Conservation (phyloP, 2,888 invertebrate genomes). For the Melangyna quadrimaculata region DNA sequence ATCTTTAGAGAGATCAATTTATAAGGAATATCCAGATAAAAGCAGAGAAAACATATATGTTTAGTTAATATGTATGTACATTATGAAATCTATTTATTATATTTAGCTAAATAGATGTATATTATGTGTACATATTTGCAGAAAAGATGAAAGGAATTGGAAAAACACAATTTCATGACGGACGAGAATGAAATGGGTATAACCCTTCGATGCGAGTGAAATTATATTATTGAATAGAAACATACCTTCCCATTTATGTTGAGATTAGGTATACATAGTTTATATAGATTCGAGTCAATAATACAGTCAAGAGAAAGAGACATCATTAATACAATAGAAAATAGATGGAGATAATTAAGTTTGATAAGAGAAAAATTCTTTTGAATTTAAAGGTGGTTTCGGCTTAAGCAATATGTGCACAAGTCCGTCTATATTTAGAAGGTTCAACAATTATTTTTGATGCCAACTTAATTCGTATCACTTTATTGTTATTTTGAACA, state of each 20-base stretch:
- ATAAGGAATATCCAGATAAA: neutral
- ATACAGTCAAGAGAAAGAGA: slow-evolving; percentile 1
- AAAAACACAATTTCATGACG: slow-evolving; percentile 36
- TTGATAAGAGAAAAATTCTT: neutral
- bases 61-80: neutral
- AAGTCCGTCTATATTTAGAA: too few relatives aligned
- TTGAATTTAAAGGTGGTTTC: too few relatives aligned
- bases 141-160: slow-evolving; percentile 36
- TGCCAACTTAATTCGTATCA: too few relatives aligned
- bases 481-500: too few relatives aligned
- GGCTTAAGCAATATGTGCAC: too few relatives aligned
- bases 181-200: slow-evolving; percentile 32
- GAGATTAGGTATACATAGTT: slow-evolving; percentile 5
- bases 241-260: slow-evolving; percentile 22
- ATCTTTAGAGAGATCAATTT: slow-evolving; percentile 26
- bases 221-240: slow-evolving; percentile 42
- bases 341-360: neutral
- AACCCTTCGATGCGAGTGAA: slow-evolving; percentile 32
- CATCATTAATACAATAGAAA: neutral
- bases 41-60: neutral
- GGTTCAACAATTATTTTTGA: too few relatives aligned
- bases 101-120: slow-evolving; percentile 39
- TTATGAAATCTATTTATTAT: slow-evolving; percentile 20
- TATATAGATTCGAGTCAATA: slow-evolving; percentile 3
- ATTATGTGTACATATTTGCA: neutral